Percentiles rank a stretch among this genome's conserved stretches.
These are phyloP conservation scores for Drosophila virilis DNA, from an alignment of 1,140 invertebrate species.

Conservation along the genomic window DNA sequence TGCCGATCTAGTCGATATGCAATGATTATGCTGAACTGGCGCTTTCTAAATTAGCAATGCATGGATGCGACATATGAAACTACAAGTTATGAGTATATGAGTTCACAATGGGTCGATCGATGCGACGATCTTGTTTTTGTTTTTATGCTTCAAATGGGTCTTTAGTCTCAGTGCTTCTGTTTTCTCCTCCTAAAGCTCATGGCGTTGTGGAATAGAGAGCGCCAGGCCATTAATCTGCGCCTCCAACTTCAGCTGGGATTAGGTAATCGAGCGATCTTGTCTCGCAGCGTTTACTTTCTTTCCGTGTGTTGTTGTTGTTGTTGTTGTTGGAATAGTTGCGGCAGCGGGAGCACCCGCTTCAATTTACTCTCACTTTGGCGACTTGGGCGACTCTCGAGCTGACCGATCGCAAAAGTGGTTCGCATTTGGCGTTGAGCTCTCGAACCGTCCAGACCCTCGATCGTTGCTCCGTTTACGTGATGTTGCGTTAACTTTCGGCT, in stretches of 20 bases:
- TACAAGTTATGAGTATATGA: slow-evolving; percentile 32
- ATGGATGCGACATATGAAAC: slow-evolving; percentile 30
- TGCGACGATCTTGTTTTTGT: not conserved
- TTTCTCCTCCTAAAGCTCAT: slow-evolving; percentile 74
- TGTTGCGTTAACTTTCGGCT: slow-evolving; percentile 66
- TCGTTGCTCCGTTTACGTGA: slow-evolving; percentile 41
- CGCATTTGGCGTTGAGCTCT: slow-evolving; percentile 56
- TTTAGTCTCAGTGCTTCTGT: slow-evolving; percentile 54
- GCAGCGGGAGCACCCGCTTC: not conserved
- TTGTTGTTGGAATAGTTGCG: slow-evolving; percentile 7
- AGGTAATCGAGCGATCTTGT: slow-evolving; percentile 64
- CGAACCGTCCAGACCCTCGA: slow-evolving; percentile 58
- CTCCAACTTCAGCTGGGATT: slow-evolving; percentile 48
- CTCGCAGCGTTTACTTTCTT: slow-evolving; percentile 66
- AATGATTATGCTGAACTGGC: slow-evolving; percentile 49
- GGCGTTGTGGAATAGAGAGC: slow-evolving; percentile 37
- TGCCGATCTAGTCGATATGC: slow-evolving; percentile 20
- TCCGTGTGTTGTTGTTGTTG: slow-evolving; percentile 35
- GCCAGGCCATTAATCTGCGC: slow-evolving; percentile 65
- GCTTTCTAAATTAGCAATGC: slow-evolving; percentile 75
- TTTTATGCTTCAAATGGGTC: slow-evolving; percentile 1
- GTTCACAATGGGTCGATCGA: slow-evolving; percentile 35
- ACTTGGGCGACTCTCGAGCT: slow-evolving; percentile 25
- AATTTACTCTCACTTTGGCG: slow-evolving; percentile 37
- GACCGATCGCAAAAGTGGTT: slow-evolving; percentile 62